Evolutionary conservation across 2,113 vertebrate species (phyloP).

Genomic region (Heterochromis multidens): DNA sequence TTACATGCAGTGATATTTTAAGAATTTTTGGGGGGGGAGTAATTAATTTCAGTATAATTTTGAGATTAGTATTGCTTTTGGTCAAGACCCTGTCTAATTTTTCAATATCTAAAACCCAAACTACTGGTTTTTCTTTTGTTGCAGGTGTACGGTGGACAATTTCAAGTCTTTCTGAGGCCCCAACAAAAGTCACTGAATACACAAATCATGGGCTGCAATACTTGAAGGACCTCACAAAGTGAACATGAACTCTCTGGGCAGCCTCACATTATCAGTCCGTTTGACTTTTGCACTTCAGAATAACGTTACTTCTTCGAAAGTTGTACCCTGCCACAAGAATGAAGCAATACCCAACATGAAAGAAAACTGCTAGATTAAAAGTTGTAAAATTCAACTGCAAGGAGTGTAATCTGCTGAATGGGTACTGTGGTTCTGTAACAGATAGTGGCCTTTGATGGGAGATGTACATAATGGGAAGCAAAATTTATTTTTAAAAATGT

Average conservation of each 20-base stretch:
- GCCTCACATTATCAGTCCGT: conserved; percentile 6
- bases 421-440: neutral
- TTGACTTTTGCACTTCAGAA: conserved; percentile 58
- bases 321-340: neutral
- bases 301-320: conserved; percentile 7
- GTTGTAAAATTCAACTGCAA: neutral
- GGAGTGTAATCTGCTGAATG: neutral
- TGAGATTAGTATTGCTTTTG: neutral
- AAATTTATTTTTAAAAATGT: neutral
- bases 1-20: neutral
- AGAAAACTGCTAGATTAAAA: neutral
- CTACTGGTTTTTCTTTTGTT: neutral
- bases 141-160: conserved; percentile 84
- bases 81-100: neutral
- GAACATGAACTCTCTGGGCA: conserved; percentile 30
- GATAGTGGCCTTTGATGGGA: neutral
- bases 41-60: neutral
- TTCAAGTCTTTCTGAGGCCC: conserved; percentile 83
- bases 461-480: conserved; percentile 20
- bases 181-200: conserved; percentile 80
- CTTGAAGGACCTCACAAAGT: conserved; percentile 82
- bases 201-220: conserved; percentile 81
- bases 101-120: neutral
- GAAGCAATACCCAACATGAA: conserved; percentile 3
- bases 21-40: neutral